These are phyloP conservation scores for Plagodis pulveraria DNA, from an alignment of 2,888 invertebrate species.

Conservation along the genomic window DNA sequence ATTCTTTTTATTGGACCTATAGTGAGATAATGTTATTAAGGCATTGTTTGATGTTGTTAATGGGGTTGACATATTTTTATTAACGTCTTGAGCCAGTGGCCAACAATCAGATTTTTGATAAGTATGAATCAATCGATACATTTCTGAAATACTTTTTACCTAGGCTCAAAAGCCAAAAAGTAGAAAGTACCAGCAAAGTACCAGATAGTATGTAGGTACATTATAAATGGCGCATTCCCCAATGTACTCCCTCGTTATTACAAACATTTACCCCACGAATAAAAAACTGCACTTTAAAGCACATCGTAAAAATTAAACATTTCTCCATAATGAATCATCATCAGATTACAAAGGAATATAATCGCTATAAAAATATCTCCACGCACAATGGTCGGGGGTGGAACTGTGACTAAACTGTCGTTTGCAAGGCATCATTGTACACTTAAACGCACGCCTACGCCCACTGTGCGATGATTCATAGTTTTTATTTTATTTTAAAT, in stretches of 20 bases:
- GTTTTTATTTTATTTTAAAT: constrained; percentile 37
- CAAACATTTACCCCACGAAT: no score
- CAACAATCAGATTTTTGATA: no score
- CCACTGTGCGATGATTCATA: constrained; percentile 35
- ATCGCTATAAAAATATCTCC: constrained; percentile 51
- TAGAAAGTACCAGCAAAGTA: no score
- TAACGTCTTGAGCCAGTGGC: no score
- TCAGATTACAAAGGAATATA: constrained; percentile 27
- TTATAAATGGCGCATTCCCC: no score
- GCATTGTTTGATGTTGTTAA: constrained; percentile 3
- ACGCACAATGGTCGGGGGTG: constrained; percentile 39
- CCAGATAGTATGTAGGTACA: no score
- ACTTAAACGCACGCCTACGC: constrained; percentile 31
- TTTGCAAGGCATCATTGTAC: constrained; percentile 42
- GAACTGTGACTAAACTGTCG: constrained; percentile 42
- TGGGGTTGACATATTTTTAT: no score
- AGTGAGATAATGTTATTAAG: constrained; percentile 21
- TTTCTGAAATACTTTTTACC: no score
- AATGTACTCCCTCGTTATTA: no score
- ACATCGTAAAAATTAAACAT: constrained; percentile 13
- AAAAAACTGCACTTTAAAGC: constrained; percentile 4
- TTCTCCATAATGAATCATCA: constrained; percentile 20
- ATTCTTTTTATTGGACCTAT: constrained; percentile 35
- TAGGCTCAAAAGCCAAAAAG: no score
- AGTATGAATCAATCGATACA: no score